phyloP scores from a whole-genome alignment of 2,888 invertebrate genomes.

The Drosophila siamana region DNA sequence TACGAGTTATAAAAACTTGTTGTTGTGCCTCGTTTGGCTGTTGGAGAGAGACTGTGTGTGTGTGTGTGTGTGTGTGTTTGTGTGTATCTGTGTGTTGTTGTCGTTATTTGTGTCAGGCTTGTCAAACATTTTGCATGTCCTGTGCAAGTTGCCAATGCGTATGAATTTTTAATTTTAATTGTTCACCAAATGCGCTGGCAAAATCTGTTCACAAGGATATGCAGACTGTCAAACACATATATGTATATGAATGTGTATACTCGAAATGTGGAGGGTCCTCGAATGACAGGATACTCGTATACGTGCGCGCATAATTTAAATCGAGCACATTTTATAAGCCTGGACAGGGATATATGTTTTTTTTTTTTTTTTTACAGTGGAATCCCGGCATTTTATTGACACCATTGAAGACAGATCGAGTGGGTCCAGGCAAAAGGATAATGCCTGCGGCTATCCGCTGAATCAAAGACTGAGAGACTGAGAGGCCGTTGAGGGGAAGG shows the following conservation, averaged over 20 bases:
- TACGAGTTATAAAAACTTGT: conserved; percentile 29
- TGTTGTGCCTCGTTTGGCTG: neutral
- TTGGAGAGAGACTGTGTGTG: no score
- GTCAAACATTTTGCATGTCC: conserved; percentile 72
- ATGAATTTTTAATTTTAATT: conserved; percentile 80
- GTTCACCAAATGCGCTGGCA: conserved; percentile 72
- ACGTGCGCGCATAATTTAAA: conserved; percentile 49
- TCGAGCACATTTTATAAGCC: conserved; percentile 35
- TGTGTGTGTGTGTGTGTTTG: conserved; percentile 22
- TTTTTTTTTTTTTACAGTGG: no score
- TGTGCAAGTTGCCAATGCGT: conserved; percentile 56
- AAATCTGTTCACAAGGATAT: conserved; percentile 63
- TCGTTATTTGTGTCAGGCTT: conserved; percentile 73
- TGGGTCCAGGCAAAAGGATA: neutral
- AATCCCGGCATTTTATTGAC: conserved; percentile 39
- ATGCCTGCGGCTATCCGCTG: neutral
- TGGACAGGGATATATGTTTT: neutral
- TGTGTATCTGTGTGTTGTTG: conserved; percentile 38
- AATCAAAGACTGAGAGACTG: no score
- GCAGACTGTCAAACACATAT: conserved; percentile 10
- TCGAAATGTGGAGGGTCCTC: neutral
- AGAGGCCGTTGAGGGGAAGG: neutral
- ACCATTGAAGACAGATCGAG: conserved; percentile 42
- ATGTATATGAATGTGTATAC: neutral
- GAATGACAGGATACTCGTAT: conserved; percentile 31